phyloP scores from a whole-genome alignment of 1,140 invertebrate species.

The Reticulitermes speratus region DNA sequence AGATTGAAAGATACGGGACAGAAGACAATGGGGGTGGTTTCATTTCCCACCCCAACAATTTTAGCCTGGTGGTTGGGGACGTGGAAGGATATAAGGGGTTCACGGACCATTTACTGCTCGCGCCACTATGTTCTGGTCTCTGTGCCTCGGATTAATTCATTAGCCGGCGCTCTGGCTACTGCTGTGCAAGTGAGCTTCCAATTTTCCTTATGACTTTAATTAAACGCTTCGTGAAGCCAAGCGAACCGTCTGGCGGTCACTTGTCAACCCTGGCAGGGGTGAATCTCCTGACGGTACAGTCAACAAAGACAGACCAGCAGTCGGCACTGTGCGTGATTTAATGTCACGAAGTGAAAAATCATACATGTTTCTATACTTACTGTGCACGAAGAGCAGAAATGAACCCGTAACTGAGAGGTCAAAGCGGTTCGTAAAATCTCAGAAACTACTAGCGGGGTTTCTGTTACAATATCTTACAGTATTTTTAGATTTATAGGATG shows the following conservation, averaged over 20 bases:
- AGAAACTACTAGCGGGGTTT: no score
- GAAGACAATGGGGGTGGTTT: background rate
- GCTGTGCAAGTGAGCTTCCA: conserved; percentile 7
- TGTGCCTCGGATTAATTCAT: background rate
- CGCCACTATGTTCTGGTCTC: background rate
- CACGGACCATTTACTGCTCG: conserved; percentile 13
- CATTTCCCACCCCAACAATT: no score
- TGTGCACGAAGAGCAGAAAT: no score
- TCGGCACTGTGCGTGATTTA: no score
- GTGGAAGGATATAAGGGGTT: background rate
- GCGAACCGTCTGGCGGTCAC: background rate
- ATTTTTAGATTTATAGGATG: no score
- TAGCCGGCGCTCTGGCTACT: background rate
- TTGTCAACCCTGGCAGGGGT: background rate
- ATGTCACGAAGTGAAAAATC: no score
- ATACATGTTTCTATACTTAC: no score
- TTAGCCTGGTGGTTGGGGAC: no score
- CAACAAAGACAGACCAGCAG: background rate
- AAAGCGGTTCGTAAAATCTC: no score
- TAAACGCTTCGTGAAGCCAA: background rate
- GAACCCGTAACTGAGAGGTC: no score
- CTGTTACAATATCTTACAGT: no score
- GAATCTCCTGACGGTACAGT: background rate
- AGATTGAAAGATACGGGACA: background rate
- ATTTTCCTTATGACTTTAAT: conserved; percentile 20